Conservation (phyloP, 2,797 vertebrate genomes). For the Falco peregrinus region DNA sequence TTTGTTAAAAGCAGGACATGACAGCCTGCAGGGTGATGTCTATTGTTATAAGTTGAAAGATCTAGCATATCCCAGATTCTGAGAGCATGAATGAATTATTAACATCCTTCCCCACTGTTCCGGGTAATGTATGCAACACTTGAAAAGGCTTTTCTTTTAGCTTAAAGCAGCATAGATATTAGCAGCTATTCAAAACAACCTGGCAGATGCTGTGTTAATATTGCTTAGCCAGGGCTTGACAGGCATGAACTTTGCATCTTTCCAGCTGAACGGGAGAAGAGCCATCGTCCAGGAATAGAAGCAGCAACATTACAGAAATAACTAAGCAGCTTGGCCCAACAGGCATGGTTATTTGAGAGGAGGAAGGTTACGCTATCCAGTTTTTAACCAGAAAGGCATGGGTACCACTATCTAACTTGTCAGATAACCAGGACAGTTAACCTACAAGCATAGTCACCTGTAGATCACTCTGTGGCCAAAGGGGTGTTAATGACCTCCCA, state of each 20-base stretch:
- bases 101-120: slow-evolving; percentile 50
- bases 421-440: not conserved
- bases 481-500: not conserved
- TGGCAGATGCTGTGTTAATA: slow-evolving; percentile 32
- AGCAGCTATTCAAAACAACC: slow-evolving; percentile 9
- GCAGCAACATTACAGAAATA: not conserved
- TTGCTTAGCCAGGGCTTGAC: not conserved
- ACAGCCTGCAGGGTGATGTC: slow-evolving; percentile 52
- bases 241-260: not conserved
- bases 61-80: slow-evolving; percentile 44
- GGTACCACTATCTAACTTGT: not conserved
- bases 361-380: not conserved
- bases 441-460: not conserved
- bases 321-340: not conserved
- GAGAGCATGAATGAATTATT: slow-evolving; percentile 68
- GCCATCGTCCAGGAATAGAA: not conserved
- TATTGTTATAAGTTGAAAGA: slow-evolving; percentile 67
- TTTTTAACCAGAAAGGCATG: not conserved
- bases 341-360: not conserved
- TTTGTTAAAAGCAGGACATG: slow-evolving; percentile 50
- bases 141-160: slow-evolving; percentile 50
- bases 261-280: not conserved
- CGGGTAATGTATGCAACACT: slow-evolving; percentile 56
- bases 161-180: slow-evolving; percentile 15
- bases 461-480: not conserved